Evolutionary conservation across 1,140 invertebrate genomes (phyloP), one percentile per base, ranked within the genome.

Genomic region (Neodiprion pinetum): DNA sequence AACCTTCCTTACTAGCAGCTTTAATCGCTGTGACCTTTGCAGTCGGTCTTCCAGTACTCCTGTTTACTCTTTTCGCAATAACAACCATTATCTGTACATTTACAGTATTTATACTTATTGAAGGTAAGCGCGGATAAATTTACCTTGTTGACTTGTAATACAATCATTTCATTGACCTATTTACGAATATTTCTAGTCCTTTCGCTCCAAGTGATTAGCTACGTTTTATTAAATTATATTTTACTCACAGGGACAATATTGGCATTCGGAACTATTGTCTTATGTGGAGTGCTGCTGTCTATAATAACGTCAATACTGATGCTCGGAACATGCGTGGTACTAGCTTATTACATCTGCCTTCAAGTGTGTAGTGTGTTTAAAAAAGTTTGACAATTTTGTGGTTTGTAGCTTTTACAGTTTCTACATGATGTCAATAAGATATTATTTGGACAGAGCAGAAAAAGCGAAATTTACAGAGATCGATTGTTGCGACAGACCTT

Each of bases 71-170:
- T 17, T 75, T 77, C 49, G 74, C 76, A 3, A 48, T 75, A 11
- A 73, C 73, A 11, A 75, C 73, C 23, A 72, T 77, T 1, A 74
- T 72, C 49, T 77, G 75, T 69, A 74, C 74, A 50, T 73, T 77
- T 48, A 75, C 74, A 40, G 72, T 74, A 23, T 75, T 77, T 67
- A 72, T 77, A 65, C 23, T 77, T 14, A 70, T 77, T 12, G 68
- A 75, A 73, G 74, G 76, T 77, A 70, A 12, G 53, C 21, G 12
- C 23, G 11, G 23, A 50, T n/a, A 28, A 9, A 47, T 72, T 11
- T 11, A 53, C 61, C 8, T 48, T 48, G 12, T 11, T 40, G 48
- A 71, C 9, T n/a, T 7, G n/a, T 21, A 40, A 66, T 23, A 28
- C 11, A 17, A 67, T 67, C 12, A 48, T 28, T 67, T 73, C 17